Evolutionary conservation across 1,140 invertebrate species (phyloP).

Genomic region (Holcopasites calliopsidis): DNA sequence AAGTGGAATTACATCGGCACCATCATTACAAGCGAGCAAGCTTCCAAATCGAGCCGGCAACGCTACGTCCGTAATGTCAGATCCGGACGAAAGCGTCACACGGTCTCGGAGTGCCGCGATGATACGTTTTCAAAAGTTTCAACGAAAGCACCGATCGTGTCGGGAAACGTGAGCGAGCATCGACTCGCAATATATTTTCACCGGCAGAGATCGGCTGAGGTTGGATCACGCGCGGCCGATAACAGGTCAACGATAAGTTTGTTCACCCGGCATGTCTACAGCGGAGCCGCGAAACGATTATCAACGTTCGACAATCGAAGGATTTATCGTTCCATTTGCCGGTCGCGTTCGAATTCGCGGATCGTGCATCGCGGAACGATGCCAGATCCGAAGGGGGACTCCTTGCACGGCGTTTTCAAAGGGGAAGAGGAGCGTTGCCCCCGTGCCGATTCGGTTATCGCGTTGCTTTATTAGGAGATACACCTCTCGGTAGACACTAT

Average conservation of each 20-base stretch:
- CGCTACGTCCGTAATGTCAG: no score
- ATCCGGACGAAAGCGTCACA: no score
- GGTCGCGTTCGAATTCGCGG: slow-evolving; percentile 48
- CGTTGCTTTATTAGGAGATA: slow-evolving; percentile 47
- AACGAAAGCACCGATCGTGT: slow-evolving; percentile 42
- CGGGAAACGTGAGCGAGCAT: slow-evolving; percentile 54
- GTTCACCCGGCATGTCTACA: slow-evolving; percentile 52
- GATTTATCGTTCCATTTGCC: slow-evolving; percentile 69
- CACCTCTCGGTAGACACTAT: slow-evolving; percentile 41
- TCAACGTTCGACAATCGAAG: slow-evolving; percentile 66
- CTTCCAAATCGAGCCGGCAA: no score
- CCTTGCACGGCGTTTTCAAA: slow-evolving; percentile 31
- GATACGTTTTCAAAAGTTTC: slow-evolving; percentile 32
- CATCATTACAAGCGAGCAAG: no score
- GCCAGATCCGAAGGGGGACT: slow-evolving; percentile 23
- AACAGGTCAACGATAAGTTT: slow-evolving; percentile 64
- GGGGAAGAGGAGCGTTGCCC: slow-evolving; percentile 15
- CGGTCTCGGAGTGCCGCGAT: slow-evolving; percentile 16
- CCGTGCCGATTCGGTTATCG: slow-evolving; percentile 35
- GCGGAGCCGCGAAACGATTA: slow-evolving; percentile 61
- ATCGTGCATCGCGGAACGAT: neutral
- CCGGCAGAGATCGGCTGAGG: slow-evolving; percentile 36
- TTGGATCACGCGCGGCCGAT: slow-evolving; percentile 67
- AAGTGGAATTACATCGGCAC: no score
- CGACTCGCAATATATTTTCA: slow-evolving; percentile 42